A percentile compares a stretch with the other conserved stretches of the same genome.
These are phyloP conservation scores for Caerostris darwini DNA, from an alignment of 1,140 invertebrate genomes.

Conservation along the genomic window DNA sequence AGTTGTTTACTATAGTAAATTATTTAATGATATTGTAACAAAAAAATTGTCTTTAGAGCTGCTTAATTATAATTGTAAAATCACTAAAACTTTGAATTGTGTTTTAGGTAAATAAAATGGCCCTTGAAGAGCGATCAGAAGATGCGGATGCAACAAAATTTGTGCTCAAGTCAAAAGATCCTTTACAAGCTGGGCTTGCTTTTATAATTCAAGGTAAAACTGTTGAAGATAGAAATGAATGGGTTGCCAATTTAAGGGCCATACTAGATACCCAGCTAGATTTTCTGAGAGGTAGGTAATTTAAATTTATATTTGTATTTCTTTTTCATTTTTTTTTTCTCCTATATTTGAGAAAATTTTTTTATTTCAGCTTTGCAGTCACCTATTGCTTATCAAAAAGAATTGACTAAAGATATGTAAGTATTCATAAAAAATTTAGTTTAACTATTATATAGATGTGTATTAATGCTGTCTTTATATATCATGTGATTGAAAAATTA, in stretches of 20 bases:
- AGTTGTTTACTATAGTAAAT: no score
- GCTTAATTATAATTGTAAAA: no score
- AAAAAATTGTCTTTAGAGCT: no score
- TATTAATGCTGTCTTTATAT: no score
- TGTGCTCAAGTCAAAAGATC: slow-evolving; percentile 91
- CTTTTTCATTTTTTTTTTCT: not conserved
- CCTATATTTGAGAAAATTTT: not conserved
- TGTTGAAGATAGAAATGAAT: slow-evolving; percentile 88
- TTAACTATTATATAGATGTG: not conserved
- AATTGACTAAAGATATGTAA: slow-evolving; percentile 78
- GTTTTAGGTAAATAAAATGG: slow-evolving; percentile 96
- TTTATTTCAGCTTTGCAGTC: slow-evolving; percentile 74
- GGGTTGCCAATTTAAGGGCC: slow-evolving; percentile 90
- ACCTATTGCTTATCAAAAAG: slow-evolving; percentile 78
- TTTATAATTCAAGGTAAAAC: slow-evolving; percentile 89
- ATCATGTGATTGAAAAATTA: not conserved
- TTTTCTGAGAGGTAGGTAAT: slow-evolving; percentile 84
- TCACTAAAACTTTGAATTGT: not conserved
- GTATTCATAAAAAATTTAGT: slow-evolving; percentile 40
- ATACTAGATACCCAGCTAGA: slow-evolving; percentile 95
- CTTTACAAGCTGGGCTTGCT: slow-evolving; percentile 86
- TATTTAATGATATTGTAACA: no score
- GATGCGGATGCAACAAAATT: slow-evolving; percentile 86
- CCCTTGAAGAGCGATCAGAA: slow-evolving; percentile 86
- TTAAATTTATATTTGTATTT: not conserved